Evolutionary conservation across 2,888 invertebrate genomes (phyloP), one percentile per base, ranked within the genome.

Genomic region (Tupiocoris notatus): DNA sequence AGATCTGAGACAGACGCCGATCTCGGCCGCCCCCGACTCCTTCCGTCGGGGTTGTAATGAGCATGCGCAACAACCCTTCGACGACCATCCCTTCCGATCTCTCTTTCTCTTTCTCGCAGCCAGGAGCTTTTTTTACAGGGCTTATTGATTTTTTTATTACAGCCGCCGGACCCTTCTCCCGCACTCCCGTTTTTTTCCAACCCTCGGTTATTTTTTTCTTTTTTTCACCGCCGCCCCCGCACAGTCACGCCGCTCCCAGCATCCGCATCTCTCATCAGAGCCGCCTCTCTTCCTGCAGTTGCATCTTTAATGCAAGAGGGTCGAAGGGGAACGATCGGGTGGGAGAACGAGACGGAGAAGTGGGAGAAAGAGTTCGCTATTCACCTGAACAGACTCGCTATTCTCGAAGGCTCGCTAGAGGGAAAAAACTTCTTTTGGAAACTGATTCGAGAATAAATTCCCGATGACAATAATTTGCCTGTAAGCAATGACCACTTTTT

Each of bases 81-180:
- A 12, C 16, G 25, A 20, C 57, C 59, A 22, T 3, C 75, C 54
- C 58, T 17, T n/a, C 67, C 65, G 39, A n/a, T 17, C 18, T 2
- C 62, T 61, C 7, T 18, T 21, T 73, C 70, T 20, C 70, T 20
- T 23, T 22, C 20, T 12, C 66, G 18, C 39, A 39, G 39, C 17
- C 39, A 16, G n/a, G n/a, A 2, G 71, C 67, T 79, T 80, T 80
- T 78, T 79, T 80, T 78, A 77, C 80, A 79, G 77, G 79, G 79
- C 80, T 80, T 81, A 81, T 81, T 81, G 81, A 81, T 81, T 81
- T 81, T 81, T 81, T 81, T 81, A 81, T 81, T 79, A 80, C 80
- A 58, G 77, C 70, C 71, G 63, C 67, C 61, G 24, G 16, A 18
- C 63, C 62, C 63, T 62, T 6, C 63, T 20, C 59, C 24, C 1